phyloP scores from a whole-genome alignment of 2,888 invertebrate species.

The Phalangium opilio region DNA sequence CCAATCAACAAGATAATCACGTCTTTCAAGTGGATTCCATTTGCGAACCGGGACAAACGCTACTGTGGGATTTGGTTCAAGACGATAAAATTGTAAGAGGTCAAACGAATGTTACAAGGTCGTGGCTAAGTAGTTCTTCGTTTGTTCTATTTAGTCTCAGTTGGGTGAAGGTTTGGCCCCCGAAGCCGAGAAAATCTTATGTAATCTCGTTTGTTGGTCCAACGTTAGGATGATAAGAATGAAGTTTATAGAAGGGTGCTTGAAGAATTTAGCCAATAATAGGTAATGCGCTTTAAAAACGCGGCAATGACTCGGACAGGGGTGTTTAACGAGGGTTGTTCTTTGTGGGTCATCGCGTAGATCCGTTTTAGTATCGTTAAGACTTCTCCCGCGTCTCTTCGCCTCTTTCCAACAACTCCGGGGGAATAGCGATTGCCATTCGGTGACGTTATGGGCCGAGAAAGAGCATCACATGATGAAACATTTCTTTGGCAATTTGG shows the following conservation, averaged over 20 bases:
- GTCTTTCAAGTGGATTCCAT: constrained; percentile 44
- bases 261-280: constrained; percentile 73
- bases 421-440: constrained; percentile 62
- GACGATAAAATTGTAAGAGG: constrained; percentile 60
- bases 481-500: constrained; percentile 73
- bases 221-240: constrained; percentile 76
- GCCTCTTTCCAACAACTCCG: constrained; percentile 81
- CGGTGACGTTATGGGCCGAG: constrained; percentile 83
- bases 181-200: constrained; percentile 86
- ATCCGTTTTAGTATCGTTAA: constrained; percentile 75
- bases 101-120: neutral
- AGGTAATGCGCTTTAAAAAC: no score
- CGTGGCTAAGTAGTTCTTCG: neutral
- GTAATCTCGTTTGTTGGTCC: constrained; percentile 73
- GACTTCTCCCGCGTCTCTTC: constrained; percentile 73
- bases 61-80: constrained; percentile 85
- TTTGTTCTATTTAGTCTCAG: constrained; percentile 56
- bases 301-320: no score
- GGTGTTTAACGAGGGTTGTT: no score
- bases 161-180: constrained; percentile 75
- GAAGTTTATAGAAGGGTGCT: constrained; percentile 87
- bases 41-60: constrained; percentile 76
- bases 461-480: constrained; percentile 83
- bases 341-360: constrained; percentile 32
- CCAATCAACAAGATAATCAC: constrained; percentile 11